Percentiles rank a stretch among this genome's conserved stretches.
These are phyloP conservation scores for Siniperca knerii DNA, from an alignment of 2,113 vertebrate species.

Conservation along the genomic window DNA sequence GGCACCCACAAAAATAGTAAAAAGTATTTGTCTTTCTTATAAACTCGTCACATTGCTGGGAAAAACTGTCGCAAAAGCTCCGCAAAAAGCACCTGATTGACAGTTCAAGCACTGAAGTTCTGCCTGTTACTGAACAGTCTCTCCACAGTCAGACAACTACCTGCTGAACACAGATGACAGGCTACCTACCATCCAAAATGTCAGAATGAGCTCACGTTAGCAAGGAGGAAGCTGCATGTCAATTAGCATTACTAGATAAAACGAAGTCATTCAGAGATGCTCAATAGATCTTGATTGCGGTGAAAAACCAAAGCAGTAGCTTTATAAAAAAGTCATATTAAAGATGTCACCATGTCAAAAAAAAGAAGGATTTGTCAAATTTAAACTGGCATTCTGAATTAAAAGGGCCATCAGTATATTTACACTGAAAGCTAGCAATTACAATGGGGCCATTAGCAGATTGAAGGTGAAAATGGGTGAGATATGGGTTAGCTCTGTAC, in stretches of 20 bases:
- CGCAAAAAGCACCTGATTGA: slow-evolving; percentile 37
- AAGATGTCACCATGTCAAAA: slow-evolving; percentile 10
- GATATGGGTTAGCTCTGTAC: background rate
- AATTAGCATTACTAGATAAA: slow-evolving; percentile 13
- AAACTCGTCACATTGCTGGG: background rate
- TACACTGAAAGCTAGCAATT: slow-evolving; percentile 9
- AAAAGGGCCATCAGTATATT: slow-evolving; percentile 17
- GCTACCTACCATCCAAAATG: slow-evolving; percentile 1
- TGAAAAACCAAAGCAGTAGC: background rate
- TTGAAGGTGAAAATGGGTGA: slow-evolving; percentile 14
- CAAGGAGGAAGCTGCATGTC: background rate
- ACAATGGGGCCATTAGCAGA: slow-evolving; percentile 23
- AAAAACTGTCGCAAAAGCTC: slow-evolving; percentile 4
- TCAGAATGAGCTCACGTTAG: slow-evolving; percentile 20
- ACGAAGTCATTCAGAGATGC: background rate
- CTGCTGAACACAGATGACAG: slow-evolving; percentile 43
- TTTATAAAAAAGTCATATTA: background rate
- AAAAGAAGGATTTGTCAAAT: slow-evolving; percentile 14
- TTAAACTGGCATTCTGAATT: slow-evolving; percentile 28
- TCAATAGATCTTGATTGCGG: slow-evolving; percentile 20
- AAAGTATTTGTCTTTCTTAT: background rate
- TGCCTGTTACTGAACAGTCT: slow-evolving; percentile 1
- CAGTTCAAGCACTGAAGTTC: slow-evolving; percentile 18
- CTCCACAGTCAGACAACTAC: slow-evolving; percentile 26
- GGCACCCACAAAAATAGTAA: background rate